A percentile compares a stretch with the other conserved stretches of the same genome.
Evolutionary conservation across 2,888 invertebrate species (phyloP).

Genomic region (Harpagoxenus sublaevis): DNA sequence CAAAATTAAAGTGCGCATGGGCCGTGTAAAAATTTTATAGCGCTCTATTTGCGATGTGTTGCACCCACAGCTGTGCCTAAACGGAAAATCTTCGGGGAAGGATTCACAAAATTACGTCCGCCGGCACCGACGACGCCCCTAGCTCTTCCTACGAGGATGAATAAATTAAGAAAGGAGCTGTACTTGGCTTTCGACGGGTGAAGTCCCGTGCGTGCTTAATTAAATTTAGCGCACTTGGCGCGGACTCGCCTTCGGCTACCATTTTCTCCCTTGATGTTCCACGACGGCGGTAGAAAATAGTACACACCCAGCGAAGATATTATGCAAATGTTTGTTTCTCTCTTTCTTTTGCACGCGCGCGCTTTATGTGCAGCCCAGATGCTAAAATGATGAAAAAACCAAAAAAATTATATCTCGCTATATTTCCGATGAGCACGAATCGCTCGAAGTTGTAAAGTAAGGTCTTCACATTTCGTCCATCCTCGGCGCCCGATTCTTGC

Average conservation of each 20-base stretch:
- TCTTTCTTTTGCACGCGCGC: background rate
- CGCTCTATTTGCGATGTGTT: background rate
- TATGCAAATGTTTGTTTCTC: conserved; percentile 55
- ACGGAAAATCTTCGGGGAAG: background rate
- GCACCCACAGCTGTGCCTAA: conserved; percentile 6
- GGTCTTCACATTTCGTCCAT: background rate
- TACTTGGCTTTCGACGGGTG: conserved; percentile 36
- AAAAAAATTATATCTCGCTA: conserved; percentile 12
- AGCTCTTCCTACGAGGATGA: conserved; percentile 48
- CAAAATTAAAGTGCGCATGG: conserved; percentile 27
- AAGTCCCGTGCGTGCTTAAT: conserved; percentile 59
- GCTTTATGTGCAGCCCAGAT: background rate
- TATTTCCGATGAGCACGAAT: background rate
- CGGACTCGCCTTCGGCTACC: conserved; percentile 38
- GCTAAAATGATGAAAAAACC: conserved; percentile 1
- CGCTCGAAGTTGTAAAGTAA: background rate
- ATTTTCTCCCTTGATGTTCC: conserved; percentile 17
- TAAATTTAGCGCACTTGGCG: conserved; percentile 63
- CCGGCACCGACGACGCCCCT: background rate
- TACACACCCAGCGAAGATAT: conserved; percentile 39
- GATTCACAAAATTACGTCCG: conserved; percentile 53
- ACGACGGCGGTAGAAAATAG: conserved; percentile 17
- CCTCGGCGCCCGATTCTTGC: background rate
- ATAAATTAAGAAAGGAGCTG: conserved; percentile 63
- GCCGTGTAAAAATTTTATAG: conserved; percentile 18